Base-by-base conservation (phyloP, 1,140 invertebrate genomes). In the Chrysoperla carnea region DNA sequence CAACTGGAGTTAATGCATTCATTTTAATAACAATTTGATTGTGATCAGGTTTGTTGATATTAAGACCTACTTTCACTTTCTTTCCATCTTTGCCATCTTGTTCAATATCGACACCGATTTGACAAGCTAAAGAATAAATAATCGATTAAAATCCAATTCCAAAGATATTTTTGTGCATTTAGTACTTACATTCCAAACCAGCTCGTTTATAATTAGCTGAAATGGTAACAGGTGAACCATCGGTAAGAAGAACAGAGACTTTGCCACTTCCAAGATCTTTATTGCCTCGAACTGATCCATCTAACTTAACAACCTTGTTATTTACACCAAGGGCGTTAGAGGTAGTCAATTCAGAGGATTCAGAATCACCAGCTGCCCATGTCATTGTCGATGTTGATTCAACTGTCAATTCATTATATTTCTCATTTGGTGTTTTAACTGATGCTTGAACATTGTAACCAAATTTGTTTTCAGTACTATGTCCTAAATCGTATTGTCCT, bases 81-180 rank as follows among this genome's bases (percentile, higher is more conserved):
- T 72, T 70, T 42, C 69, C 67, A 38, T 70, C 65, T 17, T 70
- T 72, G 45, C 74, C 70, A 29, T 67, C 68, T 0, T 76, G 13
- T 13, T 58, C 52, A 0, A 56, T 46, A 12, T 58, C 53, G 2
- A 50, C 59, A 12, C 57, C 47, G 37, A 50, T 56, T 41, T 48
- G 54, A 1, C 58, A 55, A 33, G 31, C 31, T 33, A 39, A 11
- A 27, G n/a, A 14, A 12, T 1, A 39, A 14, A 14, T 14, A 13
- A 11, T 12, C 7, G 6, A 14, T n/a, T 13, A 12, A 5, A 1
- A 23, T 23, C 5, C 17, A 40, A 23, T 6, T 7, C 8, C 31
- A 33, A 2, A 6, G 6, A 33, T 12, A 33, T 6, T 33, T 4
- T 33, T 4, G 6, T 6, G n/a, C 2, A 33, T 33, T 33, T 33